Evolutionary conservation across 1,140 invertebrate species (phyloP).

Genomic region (Apis cerana): DNA sequence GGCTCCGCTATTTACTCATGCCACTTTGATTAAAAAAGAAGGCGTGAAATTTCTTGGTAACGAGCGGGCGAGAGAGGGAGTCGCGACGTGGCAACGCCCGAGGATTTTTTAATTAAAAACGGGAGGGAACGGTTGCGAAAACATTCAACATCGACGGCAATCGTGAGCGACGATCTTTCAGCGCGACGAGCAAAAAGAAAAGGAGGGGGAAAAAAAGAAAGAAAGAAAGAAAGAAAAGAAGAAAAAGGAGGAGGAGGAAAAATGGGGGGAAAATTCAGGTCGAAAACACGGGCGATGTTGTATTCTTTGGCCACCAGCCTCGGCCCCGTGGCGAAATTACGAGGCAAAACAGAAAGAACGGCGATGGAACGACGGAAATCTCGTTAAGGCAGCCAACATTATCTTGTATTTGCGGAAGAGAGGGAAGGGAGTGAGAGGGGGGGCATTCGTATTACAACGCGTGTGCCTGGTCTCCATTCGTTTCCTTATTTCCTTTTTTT

Average conservation of each 20-base stretch:
- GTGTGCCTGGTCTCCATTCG: not conserved
- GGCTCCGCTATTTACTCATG: conserved; percentile 8
- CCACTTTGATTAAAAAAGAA: conserved; percentile 41
- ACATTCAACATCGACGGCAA: conserved; percentile 36
- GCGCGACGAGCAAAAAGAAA: not conserved
- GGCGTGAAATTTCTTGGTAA: conserved; percentile 27
- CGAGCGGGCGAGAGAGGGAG: not conserved
- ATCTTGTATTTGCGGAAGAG: conserved; percentile 14
- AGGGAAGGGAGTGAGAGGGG: too few species aligned
- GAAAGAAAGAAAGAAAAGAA: not conserved
- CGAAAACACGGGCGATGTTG: conserved; percentile 13
- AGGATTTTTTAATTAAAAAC: conserved; percentile 44
- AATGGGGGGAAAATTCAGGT: not conserved
- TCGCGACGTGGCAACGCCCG: not conserved
- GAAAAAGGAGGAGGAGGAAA: not conserved
- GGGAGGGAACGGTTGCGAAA: conserved; percentile 22
- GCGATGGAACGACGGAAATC: conserved; percentile 23
- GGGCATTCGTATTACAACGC: conserved; percentile 24
- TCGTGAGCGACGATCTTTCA: conserved; percentile 34
- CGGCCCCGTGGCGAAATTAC: conserved; percentile 10
- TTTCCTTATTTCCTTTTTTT: conserved; percentile 7
- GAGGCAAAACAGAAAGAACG: conserved; percentile 20
- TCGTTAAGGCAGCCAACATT: conserved; percentile 39
- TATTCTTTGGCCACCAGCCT: conserved; percentile 12
- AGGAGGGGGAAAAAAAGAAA: too few species aligned